phyloP scores from a whole-genome alignment of 2,888 invertebrate species.

The Apeira syringaria region DNA sequence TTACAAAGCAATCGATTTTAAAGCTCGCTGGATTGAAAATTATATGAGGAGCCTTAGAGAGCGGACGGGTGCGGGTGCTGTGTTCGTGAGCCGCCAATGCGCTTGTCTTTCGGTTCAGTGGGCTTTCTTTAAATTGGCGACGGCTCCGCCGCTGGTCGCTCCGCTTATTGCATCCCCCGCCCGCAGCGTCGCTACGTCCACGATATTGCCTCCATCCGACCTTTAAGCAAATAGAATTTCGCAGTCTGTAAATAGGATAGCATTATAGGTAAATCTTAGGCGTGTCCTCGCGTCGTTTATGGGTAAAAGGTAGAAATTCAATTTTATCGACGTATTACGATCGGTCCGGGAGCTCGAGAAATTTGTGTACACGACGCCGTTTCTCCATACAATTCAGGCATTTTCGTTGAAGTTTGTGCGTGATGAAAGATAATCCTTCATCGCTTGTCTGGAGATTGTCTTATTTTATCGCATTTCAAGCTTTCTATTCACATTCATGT shows the following conservation, averaged over 20 bases:
- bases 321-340: conserved; percentile 64
- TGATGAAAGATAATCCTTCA: conserved; percentile 73
- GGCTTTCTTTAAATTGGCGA: conserved; percentile 85
- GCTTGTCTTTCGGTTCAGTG: conserved; percentile 84
- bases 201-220: conserved; percentile 81
- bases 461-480: conserved; percentile 54
- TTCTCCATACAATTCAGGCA: conserved; percentile 26
- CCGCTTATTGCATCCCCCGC: conserved; percentile 80
- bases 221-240: conserved; percentile 82
- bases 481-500: conserved; percentile 72
- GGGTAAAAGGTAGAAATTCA: conserved; percentile 63
- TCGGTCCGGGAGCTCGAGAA: conserved; percentile 39
- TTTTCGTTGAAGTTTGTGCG: conserved; percentile 64
- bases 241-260: conserved; percentile 76
- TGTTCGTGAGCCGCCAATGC: conserved; percentile 81
- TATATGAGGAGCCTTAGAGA: conserved; percentile 79
- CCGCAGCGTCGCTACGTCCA: conserved; percentile 77
- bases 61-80: conserved; percentile 62
- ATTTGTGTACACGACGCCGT: conserved; percentile 15
- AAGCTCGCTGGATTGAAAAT: conserved; percentile 83
- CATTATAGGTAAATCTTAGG: conserved; percentile 71
- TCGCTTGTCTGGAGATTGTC: conserved; percentile 66
- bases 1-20: conserved; percentile 82
- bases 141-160: conserved; percentile 75
- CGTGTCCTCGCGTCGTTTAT: conserved; percentile 58